phyloP scores from a whole-genome alignment of 2,888 invertebrate genomes.

The Dusona sp. region DNA sequence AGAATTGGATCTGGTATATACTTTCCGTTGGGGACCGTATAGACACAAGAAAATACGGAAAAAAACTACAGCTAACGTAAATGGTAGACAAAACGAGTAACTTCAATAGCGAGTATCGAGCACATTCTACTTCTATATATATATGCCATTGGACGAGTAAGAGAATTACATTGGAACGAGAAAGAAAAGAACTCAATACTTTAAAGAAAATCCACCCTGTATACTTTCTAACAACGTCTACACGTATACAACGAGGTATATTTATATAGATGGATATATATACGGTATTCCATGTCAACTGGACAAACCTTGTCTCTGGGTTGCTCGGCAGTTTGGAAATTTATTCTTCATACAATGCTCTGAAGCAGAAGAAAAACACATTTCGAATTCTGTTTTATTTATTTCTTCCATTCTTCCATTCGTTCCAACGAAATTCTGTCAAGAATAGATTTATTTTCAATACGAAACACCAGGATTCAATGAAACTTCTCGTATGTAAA shows the following conservation, averaged over 20 bases:
- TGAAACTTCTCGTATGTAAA: background rate
- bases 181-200: constrained; percentile 59
- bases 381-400: background rate
- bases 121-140: constrained; percentile 6
- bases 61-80: constrained; percentile 14
- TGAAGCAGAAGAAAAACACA: background rate
- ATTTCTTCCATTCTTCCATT: background rate
- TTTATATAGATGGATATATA: background rate
- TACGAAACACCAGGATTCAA: no score
- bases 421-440: background rate
- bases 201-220: constrained; percentile 63
- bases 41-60: constrained; percentile 1
- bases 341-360: background rate
- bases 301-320: background rate
- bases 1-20: constrained; percentile 25
- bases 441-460: background rate
- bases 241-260: background rate
- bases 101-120: constrained; percentile 36
- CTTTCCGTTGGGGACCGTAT: background rate
- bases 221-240: constrained; percentile 26
- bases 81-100: constrained; percentile 33
- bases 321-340: background rate
- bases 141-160: constrained; percentile 4
- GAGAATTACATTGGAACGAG: constrained; percentile 13
- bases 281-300: background rate